Conservation (phyloP, 2,797 vertebrate species). For the Ispidina lecontei region DNA sequence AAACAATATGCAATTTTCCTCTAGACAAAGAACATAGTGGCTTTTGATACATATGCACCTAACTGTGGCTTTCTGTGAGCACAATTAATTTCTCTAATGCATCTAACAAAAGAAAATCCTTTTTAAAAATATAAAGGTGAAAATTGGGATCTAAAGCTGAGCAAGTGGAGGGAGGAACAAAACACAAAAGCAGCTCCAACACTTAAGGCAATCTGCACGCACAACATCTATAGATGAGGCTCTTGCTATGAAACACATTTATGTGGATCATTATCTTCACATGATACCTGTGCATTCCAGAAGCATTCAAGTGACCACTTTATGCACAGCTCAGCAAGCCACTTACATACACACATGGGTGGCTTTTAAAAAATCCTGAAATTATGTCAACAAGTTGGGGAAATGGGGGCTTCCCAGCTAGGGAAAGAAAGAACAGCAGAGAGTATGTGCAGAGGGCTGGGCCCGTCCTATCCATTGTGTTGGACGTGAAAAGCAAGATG, state of each 20-base stretch:
- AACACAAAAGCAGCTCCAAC: neutral
- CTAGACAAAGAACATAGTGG: neutral
- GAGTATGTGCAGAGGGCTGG: neutral
- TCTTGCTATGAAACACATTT: constrained; percentile 38
- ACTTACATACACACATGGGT: neutral
- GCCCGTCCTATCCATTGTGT: neutral
- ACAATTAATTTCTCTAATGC: constrained; percentile 52
- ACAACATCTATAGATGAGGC: constrained; percentile 13
- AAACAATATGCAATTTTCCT: constrained; percentile 47
- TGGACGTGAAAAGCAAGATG: neutral
- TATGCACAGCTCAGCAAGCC: neutral
- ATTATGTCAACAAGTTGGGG: constrained; percentile 13
- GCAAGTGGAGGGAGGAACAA: neutral
- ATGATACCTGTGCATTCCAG: constrained; percentile 9
- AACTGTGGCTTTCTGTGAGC: constrained; percentile 18
- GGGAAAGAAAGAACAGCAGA: constrained; percentile 4
- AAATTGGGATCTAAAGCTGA: constrained; percentile 20
- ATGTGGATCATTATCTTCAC: constrained; percentile 59
- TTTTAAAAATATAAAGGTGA: constrained; percentile 19
- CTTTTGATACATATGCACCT: constrained; percentile 5
- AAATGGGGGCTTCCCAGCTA: neutral
- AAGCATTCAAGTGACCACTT: constrained; percentile 27
- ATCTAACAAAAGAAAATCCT: constrained; percentile 36
- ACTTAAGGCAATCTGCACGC: constrained; percentile 7
- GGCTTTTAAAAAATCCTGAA: constrained; percentile 38